phyloP scores from a whole-genome alignment of 2,888 invertebrate species.

The Andrena haemorrhoa region DNA sequence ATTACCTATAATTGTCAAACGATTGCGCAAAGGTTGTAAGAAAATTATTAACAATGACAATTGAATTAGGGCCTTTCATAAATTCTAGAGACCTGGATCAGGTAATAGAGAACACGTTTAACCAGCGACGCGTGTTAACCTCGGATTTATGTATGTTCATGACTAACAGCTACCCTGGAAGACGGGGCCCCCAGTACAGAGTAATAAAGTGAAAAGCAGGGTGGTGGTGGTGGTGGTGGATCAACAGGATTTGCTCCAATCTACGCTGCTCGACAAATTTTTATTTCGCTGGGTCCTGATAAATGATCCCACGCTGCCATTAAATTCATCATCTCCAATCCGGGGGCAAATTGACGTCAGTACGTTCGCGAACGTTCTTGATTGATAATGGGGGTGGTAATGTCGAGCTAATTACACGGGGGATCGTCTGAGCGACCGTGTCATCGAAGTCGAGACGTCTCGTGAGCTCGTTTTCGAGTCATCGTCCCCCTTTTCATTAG shows the following conservation, averaged over 20 bases:
- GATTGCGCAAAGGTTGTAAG: too few species aligned
- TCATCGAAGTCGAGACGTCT: slow-evolving; percentile 45
- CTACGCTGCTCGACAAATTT: neutral
- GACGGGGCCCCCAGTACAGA: slow-evolving; percentile 1
- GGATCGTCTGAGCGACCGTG: neutral
- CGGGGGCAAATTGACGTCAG: neutral
- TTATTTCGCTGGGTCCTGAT: neutral
- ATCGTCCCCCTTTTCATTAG: slow-evolving; percentile 67
- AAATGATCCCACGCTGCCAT: neutral
- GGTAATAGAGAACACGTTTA: neutral
- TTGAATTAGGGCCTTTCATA: neutral
- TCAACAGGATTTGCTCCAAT: slow-evolving; percentile 5
- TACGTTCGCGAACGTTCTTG: neutral
- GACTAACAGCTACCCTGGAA: slow-evolving; percentile 2
- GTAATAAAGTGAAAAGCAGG: slow-evolving; percentile 9
- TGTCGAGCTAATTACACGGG: neutral
- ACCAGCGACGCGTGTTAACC: slow-evolving; percentile 5
- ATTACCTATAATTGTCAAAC: too few species aligned
- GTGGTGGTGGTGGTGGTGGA: neutral
- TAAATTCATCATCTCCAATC: neutral
- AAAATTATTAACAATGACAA: neutral
- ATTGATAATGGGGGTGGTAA: neutral
- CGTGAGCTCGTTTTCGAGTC: slow-evolving; percentile 66
- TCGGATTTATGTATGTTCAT: slow-evolving; percentile 10
- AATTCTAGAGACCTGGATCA: neutral